phyloP scores from a whole-genome alignment of 2,113 vertebrate species.

The Protobothrops mucrosquamatus region DNA sequence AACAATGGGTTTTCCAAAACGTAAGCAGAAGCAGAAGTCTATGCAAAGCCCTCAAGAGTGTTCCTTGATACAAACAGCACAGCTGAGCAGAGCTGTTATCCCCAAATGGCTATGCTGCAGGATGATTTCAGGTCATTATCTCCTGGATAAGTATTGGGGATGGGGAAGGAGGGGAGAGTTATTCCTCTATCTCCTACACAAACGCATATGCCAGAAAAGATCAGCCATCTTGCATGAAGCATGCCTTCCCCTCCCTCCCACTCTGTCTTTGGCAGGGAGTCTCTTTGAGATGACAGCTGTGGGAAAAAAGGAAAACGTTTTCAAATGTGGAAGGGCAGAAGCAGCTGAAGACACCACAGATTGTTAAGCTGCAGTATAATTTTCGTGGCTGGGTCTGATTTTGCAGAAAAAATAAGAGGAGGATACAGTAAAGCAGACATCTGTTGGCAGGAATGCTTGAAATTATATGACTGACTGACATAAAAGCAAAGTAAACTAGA shows the following conservation, averaged over 20 bases:
- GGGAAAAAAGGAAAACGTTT: slow-evolving; percentile 24
- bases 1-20: not conserved
- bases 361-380: slow-evolving; percentile 20
- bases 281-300: slow-evolving; percentile 51
- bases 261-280: slow-evolving; percentile 45
- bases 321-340: slow-evolving; percentile 19
- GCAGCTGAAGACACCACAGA: slow-evolving; percentile 29
- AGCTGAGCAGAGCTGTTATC: not conserved
- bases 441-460: not conserved
- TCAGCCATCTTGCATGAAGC: slow-evolving; percentile 35
- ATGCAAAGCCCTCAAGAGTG: not conserved
- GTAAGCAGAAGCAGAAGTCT: not conserved
- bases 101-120: accelerated
- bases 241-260: slow-evolving; percentile 45
- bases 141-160: not conserved
- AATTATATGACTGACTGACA: not conserved
- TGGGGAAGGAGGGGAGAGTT: not conserved
- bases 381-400: slow-evolving; percentile 12
- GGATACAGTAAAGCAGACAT: not conserved
- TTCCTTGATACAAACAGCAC: not conserved
- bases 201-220: slow-evolving; percentile 21
- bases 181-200: slow-evolving; percentile 14
- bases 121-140: not conserved
- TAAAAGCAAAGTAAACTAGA: not conserved
- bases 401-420: not conserved